Base-by-base conservation (phyloP, 2,797 vertebrate species). In the Moxostoma hubbsi region DNA sequence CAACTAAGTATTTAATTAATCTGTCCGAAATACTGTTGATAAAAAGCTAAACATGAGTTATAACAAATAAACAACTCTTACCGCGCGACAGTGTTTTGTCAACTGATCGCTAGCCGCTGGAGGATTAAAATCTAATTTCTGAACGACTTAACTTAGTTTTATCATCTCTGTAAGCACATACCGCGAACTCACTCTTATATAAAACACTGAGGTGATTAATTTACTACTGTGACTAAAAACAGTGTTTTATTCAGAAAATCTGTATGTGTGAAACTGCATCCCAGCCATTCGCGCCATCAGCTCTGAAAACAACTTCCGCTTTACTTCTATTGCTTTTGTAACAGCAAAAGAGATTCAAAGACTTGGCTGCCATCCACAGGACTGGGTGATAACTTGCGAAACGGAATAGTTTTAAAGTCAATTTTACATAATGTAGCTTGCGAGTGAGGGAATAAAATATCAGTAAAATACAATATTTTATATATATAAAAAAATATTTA, bases 251-350 rank as follows among this genome's bases (percentile, higher is more conserved):
- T 24, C 2, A 3, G 24, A 24, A 24, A 24, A 24, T 6, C 2
- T 24, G 24, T 24, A 24, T 24, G 24, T 24, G 43, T 2, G 1
- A 49, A 24, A 10, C 45, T 8, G 7, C 50, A 6, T 50, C 12
- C 12, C 24, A 63, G 66, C 10, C 51, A 79, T 79, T 79, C 77
- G 61, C 77, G 69, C 77, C 77, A 50, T 58, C 10, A 58, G 62
- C 62, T 73, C 18, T 45, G 74, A 59, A 62, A 49, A 57, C 13
- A 66, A 51, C 69, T 65, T 79, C 77, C 77, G 77, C 69, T 43
- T 79, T 4, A 36, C 50, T 6, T 55, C 58, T 54, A 8, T 15
- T 51, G 16, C 65, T 46, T n/a, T 70, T 5, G 6, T 68, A 12
- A 8, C 9, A 51, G 24, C 24, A 24, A 12, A n/a, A 70, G 18